Evolutionary conservation across 2,113 vertebrate genomes (phyloP), one percentile per base, ranked within the genome.

Genomic region (Tiliqua scincoides): DNA sequence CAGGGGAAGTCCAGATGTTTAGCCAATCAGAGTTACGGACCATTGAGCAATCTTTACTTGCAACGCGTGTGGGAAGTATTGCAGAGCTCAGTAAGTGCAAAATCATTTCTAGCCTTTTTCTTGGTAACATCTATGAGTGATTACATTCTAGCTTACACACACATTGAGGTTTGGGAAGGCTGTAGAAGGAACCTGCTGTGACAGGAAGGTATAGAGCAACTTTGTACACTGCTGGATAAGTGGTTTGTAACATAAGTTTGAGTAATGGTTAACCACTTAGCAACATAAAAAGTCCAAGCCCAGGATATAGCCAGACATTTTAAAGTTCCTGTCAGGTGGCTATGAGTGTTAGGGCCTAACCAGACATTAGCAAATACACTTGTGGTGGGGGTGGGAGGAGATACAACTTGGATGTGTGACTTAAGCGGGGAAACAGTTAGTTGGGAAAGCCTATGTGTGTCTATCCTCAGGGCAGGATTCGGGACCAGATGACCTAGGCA

Each of bases 61-160:
- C 99, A 92, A 99, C 98, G 0, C 97, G 98, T 0, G 99, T 99
- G 93, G 99, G 99, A 91, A 99, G 98, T 96, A 98, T 99, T 74
- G 96, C 98, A 0, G 99, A 99, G 83, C 98, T 99, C 95, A 99
- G 99, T 99, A 95, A 99, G 99, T 97, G 89, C 70, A 57, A 30
- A 6, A 65, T 25, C 48, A 0, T 35, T 67, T 37, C 3, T n/a
- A 9, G 7, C 8, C 43, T 61, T 85, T 89, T 43, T 72, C 10
- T 73, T 37, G 21, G 83, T 5, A 0, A 15, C 12, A 25, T 59
- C 68, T 83, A 85, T 59, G 79, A 91, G 52, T 40, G 27, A 30
- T 43, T 5, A 0, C 5, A 8, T 82, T 25, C 20, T 61, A 43
- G 7, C n/a, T 78, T 79, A 10, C 57, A 21, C 25, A 30, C 14